Percentiles rank a stretch among this genome's conserved stretches.
Evolutionary conservation across 2,797 vertebrate species (phyloP).

Genomic region (Scarus forsteni): DNA sequence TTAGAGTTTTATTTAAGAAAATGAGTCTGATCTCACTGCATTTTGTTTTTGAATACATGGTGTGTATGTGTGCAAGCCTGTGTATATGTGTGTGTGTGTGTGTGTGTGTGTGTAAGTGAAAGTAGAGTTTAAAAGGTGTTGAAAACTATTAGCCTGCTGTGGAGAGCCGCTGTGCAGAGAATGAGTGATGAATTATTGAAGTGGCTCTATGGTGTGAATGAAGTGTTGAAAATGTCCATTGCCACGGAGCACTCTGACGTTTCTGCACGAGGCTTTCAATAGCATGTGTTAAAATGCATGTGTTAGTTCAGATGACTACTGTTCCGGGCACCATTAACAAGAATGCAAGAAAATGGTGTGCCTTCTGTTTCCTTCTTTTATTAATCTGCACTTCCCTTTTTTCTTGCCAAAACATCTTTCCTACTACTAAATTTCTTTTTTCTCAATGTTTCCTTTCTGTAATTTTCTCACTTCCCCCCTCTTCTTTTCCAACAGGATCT

Average conservation of each 20-base stretch:
- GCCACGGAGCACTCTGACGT: slow-evolving; percentile 66
- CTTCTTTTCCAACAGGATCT: slow-evolving; percentile 55
- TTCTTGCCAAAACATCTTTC: slow-evolving; percentile 53
- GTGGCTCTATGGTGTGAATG: slow-evolving; percentile 84
- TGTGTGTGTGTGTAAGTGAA: slow-evolving; percentile 48
- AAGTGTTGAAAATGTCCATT: slow-evolving; percentile 83
- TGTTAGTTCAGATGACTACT: slow-evolving; percentile 40
- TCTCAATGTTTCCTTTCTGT: slow-evolving; percentile 21
- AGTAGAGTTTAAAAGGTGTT: slow-evolving; percentile 80
- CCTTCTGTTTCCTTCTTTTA: slow-evolving; percentile 24
- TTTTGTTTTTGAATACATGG: slow-evolving; percentile 13
- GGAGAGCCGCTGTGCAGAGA: slow-evolving; percentile 71
- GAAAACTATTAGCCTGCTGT: slow-evolving; percentile 83
- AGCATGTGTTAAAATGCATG: slow-evolving; percentile 48
- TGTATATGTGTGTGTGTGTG: slow-evolving; percentile 23
- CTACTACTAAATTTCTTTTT: slow-evolving; percentile 36
- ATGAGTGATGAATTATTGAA: slow-evolving; percentile 86
- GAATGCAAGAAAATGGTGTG: slow-evolving; percentile 32
- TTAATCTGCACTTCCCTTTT: slow-evolving; percentile 36
- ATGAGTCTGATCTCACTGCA: slow-evolving; percentile 26
- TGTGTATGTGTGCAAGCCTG: slow-evolving; percentile 36
- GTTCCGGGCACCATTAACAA: slow-evolving; percentile 32
- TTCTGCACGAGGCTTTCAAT: slow-evolving; percentile 51
- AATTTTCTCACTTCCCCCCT: slow-evolving; percentile 17
- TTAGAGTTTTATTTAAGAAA: slow-evolving; percentile 33